These are phyloP conservation scores for Melinaea marsaeus DNA, from an alignment of 2,888 invertebrate genomes.

Conservation along the genomic window DNA sequence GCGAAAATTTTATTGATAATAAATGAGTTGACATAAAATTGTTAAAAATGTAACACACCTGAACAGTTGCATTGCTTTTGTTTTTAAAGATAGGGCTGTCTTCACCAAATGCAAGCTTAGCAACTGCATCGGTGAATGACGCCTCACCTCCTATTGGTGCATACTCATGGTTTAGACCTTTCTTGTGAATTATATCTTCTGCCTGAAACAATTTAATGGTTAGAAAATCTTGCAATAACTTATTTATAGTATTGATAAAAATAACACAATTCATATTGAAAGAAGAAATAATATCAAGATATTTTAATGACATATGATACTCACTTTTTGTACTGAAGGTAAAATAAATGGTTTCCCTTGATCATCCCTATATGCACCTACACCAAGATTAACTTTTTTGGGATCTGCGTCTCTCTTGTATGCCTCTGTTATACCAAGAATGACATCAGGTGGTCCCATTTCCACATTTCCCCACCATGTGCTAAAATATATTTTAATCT, in stretches of 20 bases:
- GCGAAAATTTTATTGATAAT: neutral
- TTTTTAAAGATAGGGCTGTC: constrained; percentile 82
- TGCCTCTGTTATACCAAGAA: constrained; percentile 98
- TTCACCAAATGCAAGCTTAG: constrained; percentile 92
- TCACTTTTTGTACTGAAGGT: constrained; percentile 88
- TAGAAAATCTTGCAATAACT: too few species aligned
- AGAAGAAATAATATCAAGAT: too few species aligned
- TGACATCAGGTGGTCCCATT: constrained; percentile 99
- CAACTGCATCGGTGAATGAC: constrained; percentile 90
- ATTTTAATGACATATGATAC: constrained; percentile 1
- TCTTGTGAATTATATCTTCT: constrained; percentile 83
- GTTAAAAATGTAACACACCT: constrained; percentile 55
- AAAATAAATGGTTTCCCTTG: constrained; percentile 97
- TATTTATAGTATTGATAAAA: too few species aligned
- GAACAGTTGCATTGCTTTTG: constrained; percentile 85
- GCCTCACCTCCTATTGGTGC: constrained; percentile 92
- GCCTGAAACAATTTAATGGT: constrained; percentile 77
- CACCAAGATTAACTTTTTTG: constrained; percentile 97
- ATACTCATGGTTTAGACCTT: constrained; percentile 94
- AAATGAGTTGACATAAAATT: neutral
- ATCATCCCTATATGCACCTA: constrained; percentile 98
- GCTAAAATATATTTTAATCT: constrained; percentile 7
- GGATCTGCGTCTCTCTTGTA: constrained; percentile 93
- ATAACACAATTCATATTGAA: too few species aligned
- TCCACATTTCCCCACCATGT: constrained; percentile 86